Conservation (phyloP, 2,113 vertebrate genomes). For the Petromus typicus region DNA sequence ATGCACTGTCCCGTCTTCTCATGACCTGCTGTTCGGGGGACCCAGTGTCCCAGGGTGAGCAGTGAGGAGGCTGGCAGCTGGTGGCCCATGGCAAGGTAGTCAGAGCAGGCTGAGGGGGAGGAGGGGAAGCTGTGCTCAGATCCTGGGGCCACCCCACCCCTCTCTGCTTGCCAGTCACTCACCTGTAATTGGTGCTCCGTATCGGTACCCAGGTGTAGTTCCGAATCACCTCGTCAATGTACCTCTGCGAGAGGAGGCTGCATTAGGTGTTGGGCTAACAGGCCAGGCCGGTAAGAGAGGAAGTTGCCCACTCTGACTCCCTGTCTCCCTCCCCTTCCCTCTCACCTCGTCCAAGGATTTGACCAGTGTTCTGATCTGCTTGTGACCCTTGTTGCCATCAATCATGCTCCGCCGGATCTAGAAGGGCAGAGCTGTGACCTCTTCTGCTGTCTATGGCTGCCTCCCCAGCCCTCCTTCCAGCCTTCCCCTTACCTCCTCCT, state of each 20-base stretch:
- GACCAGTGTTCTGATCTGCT: slow-evolving; percentile 95
- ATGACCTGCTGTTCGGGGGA: background rate
- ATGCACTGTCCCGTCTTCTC: background rate
- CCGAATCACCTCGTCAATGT: slow-evolving; percentile 94
- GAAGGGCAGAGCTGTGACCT: background rate
- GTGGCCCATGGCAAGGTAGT: background rate
- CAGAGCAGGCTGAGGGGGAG: background rate
- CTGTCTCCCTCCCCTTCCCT: background rate
- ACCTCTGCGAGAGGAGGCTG: slow-evolving; percentile 89
- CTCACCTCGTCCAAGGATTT: slow-evolving; percentile 98
- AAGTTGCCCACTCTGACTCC: background rate
- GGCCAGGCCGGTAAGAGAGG: too few relatives aligned
- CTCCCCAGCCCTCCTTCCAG: fast-evolving
- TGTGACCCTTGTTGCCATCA: slow-evolving; percentile 93
- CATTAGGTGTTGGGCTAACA: slow-evolving; percentile 63
- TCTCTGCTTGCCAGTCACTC: slow-evolving; percentile 57
- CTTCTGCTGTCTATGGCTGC: background rate
- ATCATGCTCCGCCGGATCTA: slow-evolving; percentile 98
- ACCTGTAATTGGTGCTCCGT: slow-evolving; percentile 99
- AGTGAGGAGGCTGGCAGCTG: background rate
- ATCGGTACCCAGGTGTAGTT: slow-evolving; percentile 98
- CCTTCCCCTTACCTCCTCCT: slow-evolving; percentile 92
- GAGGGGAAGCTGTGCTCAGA: background rate
- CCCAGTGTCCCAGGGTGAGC: background rate
- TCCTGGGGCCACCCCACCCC: background rate